phyloP scores from a whole-genome alignment of 2,797 vertebrate species.

The Malurus splendens region DNA sequence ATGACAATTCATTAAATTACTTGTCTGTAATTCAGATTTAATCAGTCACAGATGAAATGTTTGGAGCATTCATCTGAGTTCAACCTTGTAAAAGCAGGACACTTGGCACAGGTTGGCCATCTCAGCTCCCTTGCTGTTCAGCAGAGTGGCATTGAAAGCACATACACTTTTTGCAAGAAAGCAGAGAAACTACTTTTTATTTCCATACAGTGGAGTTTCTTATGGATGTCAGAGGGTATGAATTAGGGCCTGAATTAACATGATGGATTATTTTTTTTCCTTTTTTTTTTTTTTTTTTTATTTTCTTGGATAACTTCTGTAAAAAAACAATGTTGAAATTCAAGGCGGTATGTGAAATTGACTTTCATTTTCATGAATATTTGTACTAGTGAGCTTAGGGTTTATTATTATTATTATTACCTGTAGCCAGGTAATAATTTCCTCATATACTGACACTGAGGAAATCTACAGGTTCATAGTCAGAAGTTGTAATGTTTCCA shows the following conservation, averaged over 20 bases:
- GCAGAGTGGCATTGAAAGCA: accelerated
- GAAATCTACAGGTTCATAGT: neutral
- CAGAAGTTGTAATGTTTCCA: neutral
- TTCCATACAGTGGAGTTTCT: neutral
- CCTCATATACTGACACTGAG: neutral
- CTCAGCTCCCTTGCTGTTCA: neutral
- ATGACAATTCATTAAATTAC: neutral
- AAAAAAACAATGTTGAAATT: neutral
- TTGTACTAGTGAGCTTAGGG: neutral
- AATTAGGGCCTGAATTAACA: neutral
- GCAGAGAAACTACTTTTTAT: neutral
- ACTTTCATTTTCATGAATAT: neutral
- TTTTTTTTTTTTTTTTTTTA: neutral
- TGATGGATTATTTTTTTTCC: accelerated
- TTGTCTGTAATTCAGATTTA: neutral
- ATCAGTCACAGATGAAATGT: neutral
- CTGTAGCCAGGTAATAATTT: neutral
- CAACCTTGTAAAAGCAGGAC: neutral
- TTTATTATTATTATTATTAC: too few relatives aligned
- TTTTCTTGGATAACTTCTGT: neutral
- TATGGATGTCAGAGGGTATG: neutral
- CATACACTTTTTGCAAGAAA: neutral
- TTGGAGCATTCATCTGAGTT: neutral
- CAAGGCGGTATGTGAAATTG: neutral
- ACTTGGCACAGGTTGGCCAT: neutral